These are phyloP conservation scores for Cladopsammia gracilis DNA, from an alignment of 64 coral and sea anemone species.

Conservation along the genomic window DNA sequence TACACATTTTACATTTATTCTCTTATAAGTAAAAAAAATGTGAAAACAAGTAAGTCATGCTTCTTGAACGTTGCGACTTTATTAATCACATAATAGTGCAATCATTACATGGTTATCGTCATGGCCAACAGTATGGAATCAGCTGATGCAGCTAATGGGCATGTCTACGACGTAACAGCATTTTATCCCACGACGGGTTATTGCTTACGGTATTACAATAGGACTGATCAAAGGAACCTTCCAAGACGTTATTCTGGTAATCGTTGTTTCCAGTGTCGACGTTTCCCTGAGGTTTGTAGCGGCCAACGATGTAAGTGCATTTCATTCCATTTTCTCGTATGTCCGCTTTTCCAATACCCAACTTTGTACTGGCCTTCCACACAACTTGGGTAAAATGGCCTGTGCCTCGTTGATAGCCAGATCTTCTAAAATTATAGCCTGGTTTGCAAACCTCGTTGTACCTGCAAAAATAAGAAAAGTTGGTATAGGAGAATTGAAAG, in stretches of 20 bases:
- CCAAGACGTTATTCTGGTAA: constrained; percentile 14
- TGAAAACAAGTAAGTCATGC: background rate
- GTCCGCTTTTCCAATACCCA: constrained; percentile 74
- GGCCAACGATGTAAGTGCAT: constrained; percentile 70
- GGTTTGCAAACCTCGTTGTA: constrained; percentile 71
- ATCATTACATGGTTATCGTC: too few relatives aligned
- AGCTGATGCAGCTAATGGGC: too few relatives aligned
- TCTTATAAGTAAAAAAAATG: too few relatives aligned
- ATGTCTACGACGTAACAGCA: too few relatives aligned
- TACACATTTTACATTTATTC: too few relatives aligned
- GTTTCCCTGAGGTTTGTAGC: constrained; percentile 65
- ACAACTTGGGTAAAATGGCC: constrained; percentile 87
- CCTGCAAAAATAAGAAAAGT: background rate
- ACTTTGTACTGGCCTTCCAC: constrained; percentile 67
- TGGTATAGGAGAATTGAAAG: too few relatives aligned
- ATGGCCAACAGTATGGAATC: too few relatives aligned
- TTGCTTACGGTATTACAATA: background rate
- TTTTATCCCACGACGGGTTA: too few relatives aligned
- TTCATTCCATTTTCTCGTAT: constrained; percentile 19
- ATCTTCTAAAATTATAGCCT: constrained; percentile 55
- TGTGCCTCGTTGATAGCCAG: constrained; percentile 37
- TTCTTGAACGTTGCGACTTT: too few relatives aligned
- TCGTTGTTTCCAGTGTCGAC: background rate
- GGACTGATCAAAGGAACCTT: background rate
- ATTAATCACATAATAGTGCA: too few relatives aligned